Evolutionary conservation across 2,888 invertebrate species (phyloP).

Genomic region (Galeruca laticollis): DNA sequence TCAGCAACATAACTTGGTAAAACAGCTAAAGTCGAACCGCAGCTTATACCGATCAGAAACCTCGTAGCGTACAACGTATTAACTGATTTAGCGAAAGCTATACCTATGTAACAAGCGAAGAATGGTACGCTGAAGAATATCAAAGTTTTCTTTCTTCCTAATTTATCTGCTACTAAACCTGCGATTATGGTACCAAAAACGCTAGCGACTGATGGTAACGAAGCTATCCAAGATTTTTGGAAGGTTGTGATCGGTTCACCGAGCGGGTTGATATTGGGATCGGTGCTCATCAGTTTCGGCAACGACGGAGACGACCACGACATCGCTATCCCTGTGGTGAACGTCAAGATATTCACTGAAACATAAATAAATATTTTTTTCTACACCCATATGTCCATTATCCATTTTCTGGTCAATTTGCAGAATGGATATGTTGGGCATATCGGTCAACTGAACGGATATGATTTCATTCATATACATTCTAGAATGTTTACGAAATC

Average conservation of each 20-base stretch:
- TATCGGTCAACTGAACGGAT: no score
- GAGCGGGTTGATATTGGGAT: slow-evolving; percentile 31
- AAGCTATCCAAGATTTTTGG: slow-evolving; percentile 69
- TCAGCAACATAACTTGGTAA: slow-evolving; percentile 90
- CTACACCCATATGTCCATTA: no score
- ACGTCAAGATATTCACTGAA: slow-evolving; percentile 36
- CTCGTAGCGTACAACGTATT: slow-evolving; percentile 70
- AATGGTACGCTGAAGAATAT: slow-evolving; percentile 71
- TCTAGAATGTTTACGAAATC: no score
- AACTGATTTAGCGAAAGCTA: slow-evolving; percentile 70
- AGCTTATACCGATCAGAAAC: slow-evolving; percentile 74
- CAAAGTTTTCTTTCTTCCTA: slow-evolving; percentile 78
- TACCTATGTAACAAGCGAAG: slow-evolving; percentile 76
- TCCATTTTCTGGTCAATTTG: no score
- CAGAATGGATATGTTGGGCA: no score
- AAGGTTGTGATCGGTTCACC: slow-evolving; percentile 54
- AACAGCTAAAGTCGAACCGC: slow-evolving; percentile 78
- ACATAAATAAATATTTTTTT: neutral
- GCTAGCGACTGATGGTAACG: slow-evolving; percentile 67
- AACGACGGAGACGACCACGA: slow-evolving; percentile 40
- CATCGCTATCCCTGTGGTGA: slow-evolving; percentile 24
- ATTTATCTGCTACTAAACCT: slow-evolving; percentile 73
- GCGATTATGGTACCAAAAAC: slow-evolving; percentile 76
- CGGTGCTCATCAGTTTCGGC: slow-evolving; percentile 26
- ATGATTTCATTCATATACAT: no score